Percentiles rank a stretch among this genome's conserved stretches.
Evolutionary conservation across 2,113 vertebrate species (phyloP).

Genomic region (Onychostruthus taczanowskii): DNA sequence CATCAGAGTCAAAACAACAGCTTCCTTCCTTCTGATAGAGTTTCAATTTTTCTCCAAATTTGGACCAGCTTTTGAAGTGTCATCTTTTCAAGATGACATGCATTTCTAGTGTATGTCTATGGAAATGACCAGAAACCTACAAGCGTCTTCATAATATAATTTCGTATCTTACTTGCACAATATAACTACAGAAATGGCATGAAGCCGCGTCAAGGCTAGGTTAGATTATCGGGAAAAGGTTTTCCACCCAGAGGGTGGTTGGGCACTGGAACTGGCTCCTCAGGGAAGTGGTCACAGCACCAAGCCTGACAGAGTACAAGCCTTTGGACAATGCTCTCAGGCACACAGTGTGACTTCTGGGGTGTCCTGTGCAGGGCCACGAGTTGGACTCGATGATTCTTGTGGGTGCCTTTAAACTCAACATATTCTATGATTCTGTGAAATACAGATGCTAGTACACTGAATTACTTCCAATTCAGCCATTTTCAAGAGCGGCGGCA

Average conservation of each 20-base stretch:
- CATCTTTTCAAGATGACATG: too few relatives aligned
- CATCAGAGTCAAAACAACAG: background rate
- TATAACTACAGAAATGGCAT: fast-evolving
- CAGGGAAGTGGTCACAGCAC: background rate
- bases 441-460: background rate
- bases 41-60: fast-evolving
- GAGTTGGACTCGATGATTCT: background rate
- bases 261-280: background rate
- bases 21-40: background rate
- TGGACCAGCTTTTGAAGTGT: background rate
- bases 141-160: fast-evolving
- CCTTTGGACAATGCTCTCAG: background rate
- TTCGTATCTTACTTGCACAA: background rate
- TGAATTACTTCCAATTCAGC: fast-evolving
- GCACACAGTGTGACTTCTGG: background rate
- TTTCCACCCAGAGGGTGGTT: background rate
- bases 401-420: background rate
- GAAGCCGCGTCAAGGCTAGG: background rate
- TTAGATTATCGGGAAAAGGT: background rate
- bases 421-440: background rate
- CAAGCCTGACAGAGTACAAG: background rate
- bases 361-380: too few relatives aligned
- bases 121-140: background rate
- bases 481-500: background rate
- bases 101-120: background rate